Base-by-base conservation (phyloP, 2,113 vertebrate genomes). In the Laterallus jamaicensis region DNA sequence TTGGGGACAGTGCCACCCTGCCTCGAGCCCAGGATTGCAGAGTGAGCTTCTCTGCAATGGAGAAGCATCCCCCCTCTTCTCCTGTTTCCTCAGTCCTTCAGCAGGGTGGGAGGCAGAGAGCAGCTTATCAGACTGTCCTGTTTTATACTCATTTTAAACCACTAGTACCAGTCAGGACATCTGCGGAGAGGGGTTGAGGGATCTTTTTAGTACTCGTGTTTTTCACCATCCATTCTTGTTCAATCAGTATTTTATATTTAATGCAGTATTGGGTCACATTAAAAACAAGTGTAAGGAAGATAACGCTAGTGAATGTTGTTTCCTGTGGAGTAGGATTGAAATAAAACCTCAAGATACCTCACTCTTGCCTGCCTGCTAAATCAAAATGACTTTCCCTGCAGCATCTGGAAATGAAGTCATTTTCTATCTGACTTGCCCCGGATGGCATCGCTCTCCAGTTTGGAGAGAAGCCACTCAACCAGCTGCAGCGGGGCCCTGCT, bases 221-320 rank as follows among this genome's bases (percentile, higher is more conserved):
- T 96, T 96, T 94, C 91, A 86, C 64, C n/a, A 5, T 81, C 93
- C 60, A 16, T 86, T 83, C 90, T 93, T 76, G 82, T 91, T 88
- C 80, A 31, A 49, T 86, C 79, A 88, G 74, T 95, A 31, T 97
- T 98, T 98, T 98, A 24, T 98, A 97, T 95, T 97, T 97, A 98
- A 97, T 94, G 74, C 58, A 59, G 80, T 84, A 29, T 92, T 88
- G 90, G 90, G 81, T 93, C 86, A 90, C 93, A 89, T 82, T 42
- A 67, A 74, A 96, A 93, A 58, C 83, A 77, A 95, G 68, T 6
- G 8, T 83, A 56, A 95, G 94, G 49, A 90, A 94, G 92, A 92
- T 90, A 94, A 96, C 4, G 5, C 79, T 76, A 88, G 88, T 12
- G 25, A 90, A 66, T 70, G 47, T 85, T 67, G 58, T 96, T 96